Conservation (phyloP, 2,797 vertebrate species). For the Anisognathus igniventris region DNA sequence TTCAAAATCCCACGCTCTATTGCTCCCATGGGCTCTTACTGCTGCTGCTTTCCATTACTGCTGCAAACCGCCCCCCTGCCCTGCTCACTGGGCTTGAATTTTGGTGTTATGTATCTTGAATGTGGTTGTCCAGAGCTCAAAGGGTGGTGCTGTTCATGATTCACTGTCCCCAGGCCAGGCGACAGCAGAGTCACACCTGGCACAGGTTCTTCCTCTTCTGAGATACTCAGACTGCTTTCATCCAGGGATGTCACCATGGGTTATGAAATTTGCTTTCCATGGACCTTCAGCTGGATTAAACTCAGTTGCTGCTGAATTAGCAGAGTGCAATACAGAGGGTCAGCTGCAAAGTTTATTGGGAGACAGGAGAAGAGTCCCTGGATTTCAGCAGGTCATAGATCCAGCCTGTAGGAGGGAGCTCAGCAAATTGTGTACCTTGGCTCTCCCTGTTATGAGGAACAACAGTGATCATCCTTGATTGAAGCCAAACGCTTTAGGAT, state of each 20-base stretch:
- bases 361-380: not conserved
- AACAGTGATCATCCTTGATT: not conserved
- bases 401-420: not conserved
- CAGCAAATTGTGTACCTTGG: not conserved
- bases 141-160: not conserved
- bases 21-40: not conserved
- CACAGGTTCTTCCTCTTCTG: not conserved
- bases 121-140: not conserved
- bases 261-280: not conserved
- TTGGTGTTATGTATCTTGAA: not conserved
- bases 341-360: not conserved
- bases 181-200: not conserved
- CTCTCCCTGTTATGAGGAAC: not conserved
- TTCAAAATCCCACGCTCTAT: not conserved
- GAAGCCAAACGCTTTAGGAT: not conserved
- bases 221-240: not conserved
- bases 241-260: rapidly evolving
- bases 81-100: not conserved
- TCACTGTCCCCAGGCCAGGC: not conserved
- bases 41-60: not conserved
- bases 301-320: not conserved
- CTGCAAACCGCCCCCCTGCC: not conserved
- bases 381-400: not conserved
- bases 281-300: not conserved
- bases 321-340: not conserved